Conservation (phyloP, 2,888 invertebrate genomes). For the Pinctada fucata region DNA sequence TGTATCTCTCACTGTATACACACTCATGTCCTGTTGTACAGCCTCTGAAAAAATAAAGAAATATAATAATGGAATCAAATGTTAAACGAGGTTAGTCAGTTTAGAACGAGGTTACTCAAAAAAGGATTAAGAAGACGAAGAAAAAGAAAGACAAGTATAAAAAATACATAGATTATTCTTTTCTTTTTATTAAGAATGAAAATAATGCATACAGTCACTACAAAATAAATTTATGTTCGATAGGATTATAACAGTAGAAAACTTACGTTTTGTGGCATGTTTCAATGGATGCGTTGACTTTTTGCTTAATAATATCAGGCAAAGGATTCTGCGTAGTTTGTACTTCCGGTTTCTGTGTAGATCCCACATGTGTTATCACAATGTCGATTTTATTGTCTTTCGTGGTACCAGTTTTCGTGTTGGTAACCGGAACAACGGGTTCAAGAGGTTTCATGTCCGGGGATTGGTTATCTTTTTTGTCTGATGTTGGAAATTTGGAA, state of each 20-base stretch:
- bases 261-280: constrained; percentile 40
- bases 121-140: too few species aligned
- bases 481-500: constrained; percentile 10
- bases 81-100: too few species aligned
- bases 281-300: background rate
- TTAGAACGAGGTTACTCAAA: too few species aligned
- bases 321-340: too few species aligned
- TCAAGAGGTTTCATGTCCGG: background rate
- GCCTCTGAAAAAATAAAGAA: constrained; percentile 20
- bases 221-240: too few species aligned
- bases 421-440: background rate
- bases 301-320: background rate
- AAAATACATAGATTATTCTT: background rate
- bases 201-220: too few species aligned
- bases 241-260: too few species aligned
- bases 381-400: background rate
- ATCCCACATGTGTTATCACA: background rate
- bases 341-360: background rate
- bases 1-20: constrained; percentile 28
- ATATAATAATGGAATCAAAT: too few species aligned
- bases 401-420: background rate
- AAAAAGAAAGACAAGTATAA: too few species aligned
- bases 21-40: constrained; percentile 35
- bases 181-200: background rate
- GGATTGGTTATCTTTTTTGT: constrained; percentile 5